These are phyloP conservation scores for Papilio polyxenes DNA, from an alignment of 1,140 invertebrate species.

Conservation along the genomic window DNA sequence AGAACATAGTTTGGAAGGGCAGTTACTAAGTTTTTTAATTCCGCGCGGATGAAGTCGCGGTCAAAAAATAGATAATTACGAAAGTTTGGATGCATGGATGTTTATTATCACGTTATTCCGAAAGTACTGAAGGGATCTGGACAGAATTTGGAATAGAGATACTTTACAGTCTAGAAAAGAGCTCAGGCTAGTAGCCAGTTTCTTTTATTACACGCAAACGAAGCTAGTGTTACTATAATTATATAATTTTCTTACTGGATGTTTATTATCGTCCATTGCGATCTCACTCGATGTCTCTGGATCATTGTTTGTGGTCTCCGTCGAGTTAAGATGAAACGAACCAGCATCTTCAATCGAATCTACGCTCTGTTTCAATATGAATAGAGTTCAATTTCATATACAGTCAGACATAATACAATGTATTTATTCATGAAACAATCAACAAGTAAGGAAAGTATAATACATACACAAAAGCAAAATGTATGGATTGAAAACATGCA, in stretches of 20 bases:
- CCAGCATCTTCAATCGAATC: conserved; percentile 88
- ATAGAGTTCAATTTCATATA: conserved; percentile 29
- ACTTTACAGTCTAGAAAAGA: background rate
- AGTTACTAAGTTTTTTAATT: too few species aligned
- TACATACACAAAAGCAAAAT: conserved; percentile 40
- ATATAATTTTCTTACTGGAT: conserved; percentile 75
- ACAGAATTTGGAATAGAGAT: background rate
- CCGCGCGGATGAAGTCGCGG: too few species aligned
- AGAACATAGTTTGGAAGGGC: too few species aligned
- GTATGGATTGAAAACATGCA: conserved; percentile 16
- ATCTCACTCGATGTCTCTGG: conserved; percentile 84
- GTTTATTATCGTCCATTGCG: conserved; percentile 85
- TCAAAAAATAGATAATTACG: too few species aligned
- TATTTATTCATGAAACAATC: background rate
- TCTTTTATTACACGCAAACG: background rate
- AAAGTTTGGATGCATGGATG: background rate
- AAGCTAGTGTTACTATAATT: background rate
- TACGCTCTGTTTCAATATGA: conserved; percentile 83
- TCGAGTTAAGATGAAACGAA: conserved; percentile 85
- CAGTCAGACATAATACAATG: background rate
- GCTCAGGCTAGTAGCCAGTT: background rate
- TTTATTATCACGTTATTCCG: background rate
- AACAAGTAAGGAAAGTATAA: background rate
- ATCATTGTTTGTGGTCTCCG: conserved; percentile 85
- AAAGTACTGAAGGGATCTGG: background rate